Evolutionary conservation across 2,888 invertebrate genomes (phyloP).

Genomic region (Zhuqinia jingwanae): DNA sequence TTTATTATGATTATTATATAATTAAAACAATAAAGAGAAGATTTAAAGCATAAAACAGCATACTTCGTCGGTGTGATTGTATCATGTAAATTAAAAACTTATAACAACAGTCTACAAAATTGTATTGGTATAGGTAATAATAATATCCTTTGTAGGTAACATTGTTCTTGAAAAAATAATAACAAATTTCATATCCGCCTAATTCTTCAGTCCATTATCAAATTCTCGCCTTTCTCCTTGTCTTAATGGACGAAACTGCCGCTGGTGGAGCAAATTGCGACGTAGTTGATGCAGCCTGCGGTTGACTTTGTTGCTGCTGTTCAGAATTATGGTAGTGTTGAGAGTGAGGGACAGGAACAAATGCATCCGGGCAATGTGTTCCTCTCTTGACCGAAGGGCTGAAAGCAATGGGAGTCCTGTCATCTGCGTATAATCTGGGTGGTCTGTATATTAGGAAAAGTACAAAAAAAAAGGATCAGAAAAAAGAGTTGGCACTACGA

Average conservation of each 20-base stretch:
- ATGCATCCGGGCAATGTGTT: conserved; percentile 43
- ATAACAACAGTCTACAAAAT: not conserved
- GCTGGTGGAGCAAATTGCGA: conserved; percentile 34
- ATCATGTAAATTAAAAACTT: not conserved
- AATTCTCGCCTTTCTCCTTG: conserved; percentile 60
- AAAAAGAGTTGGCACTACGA: not conserved
- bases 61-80: too few relatives aligned
- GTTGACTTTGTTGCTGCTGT: not conserved
- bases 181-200: not conserved
- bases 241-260: conserved; percentile 40
- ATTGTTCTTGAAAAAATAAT: not conserved
- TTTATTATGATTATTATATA: not conserved
- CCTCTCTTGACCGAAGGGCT: conserved; percentile 65
- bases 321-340: conserved; percentile 20
- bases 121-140: not conserved
- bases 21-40: not conserved
- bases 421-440: conserved; percentile 75
- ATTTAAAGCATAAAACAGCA: not conserved
- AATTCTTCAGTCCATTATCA: not conserved
- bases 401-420: conserved; percentile 73
- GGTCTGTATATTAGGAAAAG: conserved; percentile 56
- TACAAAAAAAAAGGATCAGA: not conserved
- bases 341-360: conserved; percentile 18
- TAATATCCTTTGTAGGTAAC: not conserved
- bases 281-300: conserved; percentile 35